Base-by-base conservation (phyloP, 2,888 invertebrate species). In the Eilema griseolum region DNA sequence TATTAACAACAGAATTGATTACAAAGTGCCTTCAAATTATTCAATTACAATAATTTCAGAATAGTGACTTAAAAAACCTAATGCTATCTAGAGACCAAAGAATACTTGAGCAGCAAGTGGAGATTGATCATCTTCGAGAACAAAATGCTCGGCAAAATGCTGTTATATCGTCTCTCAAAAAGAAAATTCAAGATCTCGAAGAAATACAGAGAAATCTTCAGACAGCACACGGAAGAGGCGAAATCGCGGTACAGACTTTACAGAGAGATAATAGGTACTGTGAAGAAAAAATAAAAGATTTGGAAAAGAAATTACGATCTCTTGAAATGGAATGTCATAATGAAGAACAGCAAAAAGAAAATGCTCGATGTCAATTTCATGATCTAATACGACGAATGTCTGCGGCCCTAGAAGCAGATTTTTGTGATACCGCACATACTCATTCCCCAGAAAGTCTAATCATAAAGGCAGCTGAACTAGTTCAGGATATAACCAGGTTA, bases 101-200 rank as follows among this genome's bases (percentile, higher is more conserved):
- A 83, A 96, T 97, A 80, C 93, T 97, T 83, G 98, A 98, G 83
- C 96, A 98, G 73, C 97, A 98, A 88, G 96, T 97, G 37, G 98
- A 98, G 89, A 97, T 97, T 24, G 97, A 98, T 82, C 97, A 97
- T 85, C 92, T 97, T 24, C 96, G 97, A 11, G 98, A 98, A 76
- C 98, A 98, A 90, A 96, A 97, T 63, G 98, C 98, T 1, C 95
- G 98, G 56, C 98, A 98, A 89, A 97, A 97, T 83, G 97, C 98
- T 0, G 96, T 98, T 61, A 97, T 98, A 79, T 96, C 96, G 4
- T 98, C 98, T 0, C 95, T 98, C 66, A 97, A 97, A 87, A 97
- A 97, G 88, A 97, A 98, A 72, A 96, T 98, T 60, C 96, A 97
- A 92, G 97, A 98, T 75, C 93, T 97, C 59, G 98, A 98, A 87